A percentile compares a stretch with the other conserved stretches of the same genome.
phyloP scores from a whole-genome alignment of 2,888 invertebrate species.

The Platypus cylindrus region DNA sequence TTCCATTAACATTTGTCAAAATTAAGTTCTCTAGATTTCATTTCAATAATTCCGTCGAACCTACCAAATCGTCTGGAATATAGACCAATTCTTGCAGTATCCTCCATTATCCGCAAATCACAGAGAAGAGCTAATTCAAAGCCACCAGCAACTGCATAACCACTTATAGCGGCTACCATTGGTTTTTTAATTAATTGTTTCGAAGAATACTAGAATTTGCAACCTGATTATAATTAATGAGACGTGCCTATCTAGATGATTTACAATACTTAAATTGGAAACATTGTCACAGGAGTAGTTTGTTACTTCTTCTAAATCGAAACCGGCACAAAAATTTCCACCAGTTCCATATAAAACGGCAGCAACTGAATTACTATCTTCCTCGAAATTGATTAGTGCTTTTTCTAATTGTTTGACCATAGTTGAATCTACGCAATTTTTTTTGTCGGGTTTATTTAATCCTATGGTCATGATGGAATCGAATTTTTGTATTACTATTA shows the following conservation, averaged over 20 bases:
- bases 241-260: too few relatives aligned
- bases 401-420: slow-evolving; percentile 55
- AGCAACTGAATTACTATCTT: slow-evolving; percentile 53
- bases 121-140: slow-evolving; percentile 85
- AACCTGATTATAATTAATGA: not conserved
- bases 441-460: slow-evolving; percentile 72
- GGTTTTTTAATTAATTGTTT: slow-evolving; percentile 68
- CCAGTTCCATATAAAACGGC: slow-evolving; percentile 81
- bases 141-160: slow-evolving; percentile 84
- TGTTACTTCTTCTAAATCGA: slow-evolving; percentile 68
- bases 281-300: too few relatives aligned
- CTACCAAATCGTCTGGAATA: slow-evolving; percentile 76
- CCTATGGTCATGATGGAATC: slow-evolving; percentile 63
- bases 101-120: slow-evolving; percentile 80
- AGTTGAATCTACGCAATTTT: slow-evolving; percentile 67
- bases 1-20: too few relatives aligned
- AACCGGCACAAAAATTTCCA: slow-evolving; percentile 90
- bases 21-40: not conserved
- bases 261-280: too few relatives aligned
- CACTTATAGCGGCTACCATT: slow-evolving; percentile 78
- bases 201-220: slow-evolving; percentile 31
- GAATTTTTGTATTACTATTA: slow-evolving; percentile 44
- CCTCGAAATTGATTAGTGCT: slow-evolving; percentile 69
- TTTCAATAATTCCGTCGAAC: not conserved
- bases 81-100: slow-evolving; percentile 75